Conservation (phyloP, 1,140 invertebrate genomes). For the Diorhabda sublineata region DNA sequence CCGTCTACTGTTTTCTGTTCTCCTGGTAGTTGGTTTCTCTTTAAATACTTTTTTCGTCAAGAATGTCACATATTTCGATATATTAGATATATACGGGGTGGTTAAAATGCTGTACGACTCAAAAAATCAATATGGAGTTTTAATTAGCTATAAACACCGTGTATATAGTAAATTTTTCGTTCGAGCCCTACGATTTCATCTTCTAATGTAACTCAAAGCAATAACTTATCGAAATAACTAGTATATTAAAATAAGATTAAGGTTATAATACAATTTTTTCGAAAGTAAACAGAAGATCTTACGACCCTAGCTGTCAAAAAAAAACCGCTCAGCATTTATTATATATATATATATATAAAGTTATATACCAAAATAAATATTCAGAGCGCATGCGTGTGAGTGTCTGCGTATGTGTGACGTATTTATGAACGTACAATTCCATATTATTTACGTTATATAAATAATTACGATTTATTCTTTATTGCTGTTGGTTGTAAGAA, state of each 20-base stretch:
- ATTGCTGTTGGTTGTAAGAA: constrained; percentile 31
- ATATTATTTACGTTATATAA: constrained; percentile 27
- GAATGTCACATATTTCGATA: no score
- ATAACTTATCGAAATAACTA: constrained; percentile 46
- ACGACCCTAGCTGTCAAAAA: constrained; percentile 42
- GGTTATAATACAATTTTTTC: constrained; percentile 32
- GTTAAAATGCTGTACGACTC: no score
- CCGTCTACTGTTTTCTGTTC: no score
- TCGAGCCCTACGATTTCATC: constrained; percentile 36
- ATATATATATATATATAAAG: constrained; percentile 34
- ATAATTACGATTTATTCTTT: constrained; percentile 27
- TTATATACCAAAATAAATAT: constrained; percentile 38
- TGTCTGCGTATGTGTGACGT: no score
- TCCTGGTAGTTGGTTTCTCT: no score
- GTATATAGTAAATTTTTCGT: no score
- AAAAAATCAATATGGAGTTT: no score
- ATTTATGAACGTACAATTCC: constrained; percentile 36
- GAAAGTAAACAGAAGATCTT: constrained; percentile 30
- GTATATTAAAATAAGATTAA: constrained; percentile 35
- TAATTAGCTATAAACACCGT: no score
- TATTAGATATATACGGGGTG: no score
- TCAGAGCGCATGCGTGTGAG: constrained; percentile 21
- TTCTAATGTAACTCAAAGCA: constrained; percentile 49
- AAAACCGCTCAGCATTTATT: constrained; percentile 45
- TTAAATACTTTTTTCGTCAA: no score